Evolutionary conservation across 1,140 invertebrate species (phyloP).

Genomic region (Dinothrombium tinctorium): DNA sequence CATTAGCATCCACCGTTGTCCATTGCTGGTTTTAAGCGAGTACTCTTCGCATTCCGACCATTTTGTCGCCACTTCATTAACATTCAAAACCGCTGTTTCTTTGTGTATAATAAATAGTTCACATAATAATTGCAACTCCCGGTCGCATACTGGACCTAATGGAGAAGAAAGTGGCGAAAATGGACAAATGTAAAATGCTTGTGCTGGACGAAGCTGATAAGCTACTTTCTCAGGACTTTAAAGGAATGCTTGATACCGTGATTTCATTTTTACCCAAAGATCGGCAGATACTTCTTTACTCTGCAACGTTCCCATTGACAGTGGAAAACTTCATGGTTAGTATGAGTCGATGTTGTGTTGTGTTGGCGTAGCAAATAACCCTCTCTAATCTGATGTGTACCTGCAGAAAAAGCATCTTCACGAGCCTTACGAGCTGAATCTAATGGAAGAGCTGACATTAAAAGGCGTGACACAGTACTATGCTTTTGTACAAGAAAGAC

Average conservation of each 20-base stretch:
- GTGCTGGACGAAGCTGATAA: constrained; percentile 98
- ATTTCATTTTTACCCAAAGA: constrained; percentile 78
- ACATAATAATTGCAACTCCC: constrained; percentile 96
- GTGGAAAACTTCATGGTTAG: constrained; percentile 93
- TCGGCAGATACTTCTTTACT: constrained; percentile 93
- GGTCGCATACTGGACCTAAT: constrained; percentile 97
- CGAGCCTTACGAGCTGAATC: constrained; percentile 94
- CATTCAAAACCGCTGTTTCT: too few species aligned
- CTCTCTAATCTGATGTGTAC: neutral
- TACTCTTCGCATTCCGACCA: too few species aligned
- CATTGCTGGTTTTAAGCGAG: too few species aligned
- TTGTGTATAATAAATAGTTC: constrained; percentile 48
- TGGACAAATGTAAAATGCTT: constrained; percentile 84
- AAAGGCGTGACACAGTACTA: constrained; percentile 99
- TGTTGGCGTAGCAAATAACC: neutral
- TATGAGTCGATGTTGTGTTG: constrained; percentile 4
- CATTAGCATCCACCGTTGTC: too few species aligned
- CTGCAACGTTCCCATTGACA: constrained; percentile 93
- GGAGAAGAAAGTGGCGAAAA: constrained; percentile 92
- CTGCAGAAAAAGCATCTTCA: constrained; percentile 63
- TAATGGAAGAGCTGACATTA: constrained; percentile 97
- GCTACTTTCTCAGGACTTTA: constrained; percentile 94
- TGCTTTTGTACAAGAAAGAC: constrained; percentile 98
- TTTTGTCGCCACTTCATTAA: too few species aligned
- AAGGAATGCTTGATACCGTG: constrained; percentile 91